phyloP scores from a whole-genome alignment of 1,140 invertebrate genomes.

The Asobara japonica region DNA sequence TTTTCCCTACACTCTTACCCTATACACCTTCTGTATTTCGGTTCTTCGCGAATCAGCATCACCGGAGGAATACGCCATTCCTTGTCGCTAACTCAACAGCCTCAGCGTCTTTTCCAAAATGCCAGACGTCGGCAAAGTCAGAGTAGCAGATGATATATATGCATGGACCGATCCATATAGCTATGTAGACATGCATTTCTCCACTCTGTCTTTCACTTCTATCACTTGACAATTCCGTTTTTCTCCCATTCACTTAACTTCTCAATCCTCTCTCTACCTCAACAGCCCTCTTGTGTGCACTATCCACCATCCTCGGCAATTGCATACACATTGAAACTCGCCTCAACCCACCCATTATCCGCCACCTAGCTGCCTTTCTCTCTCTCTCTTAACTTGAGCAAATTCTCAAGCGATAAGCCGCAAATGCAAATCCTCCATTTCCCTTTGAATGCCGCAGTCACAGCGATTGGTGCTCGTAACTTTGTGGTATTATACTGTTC shows the following conservation, averaged over 20 bases:
- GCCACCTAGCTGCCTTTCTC: not conserved
- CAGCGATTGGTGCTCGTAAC: constrained; percentile 54
- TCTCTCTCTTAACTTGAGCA: constrained; percentile 27
- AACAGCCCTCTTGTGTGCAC: constrained; percentile 11
- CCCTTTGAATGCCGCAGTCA: constrained; percentile 47
- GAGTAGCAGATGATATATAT: constrained; percentile 13
- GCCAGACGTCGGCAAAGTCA: constrained; percentile 1
- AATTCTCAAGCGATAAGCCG: constrained; percentile 38
- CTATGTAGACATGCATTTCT: constrained; percentile 12
- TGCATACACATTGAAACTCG: constrained; percentile 5
- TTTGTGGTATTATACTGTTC: constrained; percentile 45
- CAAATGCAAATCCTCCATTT: constrained; percentile 53
- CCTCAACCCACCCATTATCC: constrained; percentile 8
- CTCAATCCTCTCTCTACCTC: constrained; percentile 9
- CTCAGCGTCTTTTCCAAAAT: not conserved
- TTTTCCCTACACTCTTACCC: constrained; percentile 12
- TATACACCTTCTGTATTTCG: not conserved
- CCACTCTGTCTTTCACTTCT: constrained; percentile 13
- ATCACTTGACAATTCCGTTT: constrained; percentile 13
- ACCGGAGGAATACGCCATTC: constrained; percentile 2
- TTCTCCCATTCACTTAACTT: constrained; percentile 17
- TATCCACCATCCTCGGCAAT: not conserved
- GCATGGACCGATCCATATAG: not conserved
- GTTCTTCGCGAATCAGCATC: not conserved
- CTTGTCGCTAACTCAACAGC: constrained; percentile 16